phyloP scores from a whole-genome alignment of 2,888 invertebrate genomes.

The Diplolepis rosae region DNA sequence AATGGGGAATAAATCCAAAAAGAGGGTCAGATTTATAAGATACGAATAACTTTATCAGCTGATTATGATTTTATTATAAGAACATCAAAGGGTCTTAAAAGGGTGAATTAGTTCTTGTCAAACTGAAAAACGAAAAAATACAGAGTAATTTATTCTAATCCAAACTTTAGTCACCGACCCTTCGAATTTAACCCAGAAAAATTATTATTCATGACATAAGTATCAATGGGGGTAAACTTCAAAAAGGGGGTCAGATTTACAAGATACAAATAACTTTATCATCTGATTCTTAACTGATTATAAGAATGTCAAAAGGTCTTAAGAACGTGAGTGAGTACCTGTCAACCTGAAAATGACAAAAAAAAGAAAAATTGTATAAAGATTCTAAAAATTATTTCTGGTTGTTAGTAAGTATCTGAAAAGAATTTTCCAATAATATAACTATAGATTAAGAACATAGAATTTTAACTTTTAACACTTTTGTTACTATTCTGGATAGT shows the following conservation, averaged over 20 bases:
- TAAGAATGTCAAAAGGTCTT: not conserved
- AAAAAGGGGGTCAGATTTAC: not conserved
- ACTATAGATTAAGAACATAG: no score
- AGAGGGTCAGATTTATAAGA: not conserved
- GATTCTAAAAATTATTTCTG: not conserved
- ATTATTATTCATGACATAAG: not conserved
- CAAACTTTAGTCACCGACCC: no score
- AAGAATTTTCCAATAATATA: no score
- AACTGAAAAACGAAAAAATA: not conserved
- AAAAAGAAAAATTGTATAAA: not conserved
- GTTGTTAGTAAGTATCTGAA: not conserved
- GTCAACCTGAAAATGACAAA: not conserved
- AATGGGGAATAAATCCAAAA: no score
- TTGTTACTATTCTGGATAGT: no score
- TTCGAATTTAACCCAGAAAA: not conserved
- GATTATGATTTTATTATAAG: not conserved
- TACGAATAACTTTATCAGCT: not conserved
- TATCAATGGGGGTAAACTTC: no score
- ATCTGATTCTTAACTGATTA: not conserved
- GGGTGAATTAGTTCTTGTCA: not conserved
- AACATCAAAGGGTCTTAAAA: not conserved
- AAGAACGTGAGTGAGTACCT: not conserved
- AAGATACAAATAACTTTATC: not conserved
- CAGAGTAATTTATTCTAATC: no score
- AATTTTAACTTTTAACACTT: no score